Base-by-base conservation (phyloP, 2,113 vertebrate species). In the Nothocercus nigrocapillus region DNA sequence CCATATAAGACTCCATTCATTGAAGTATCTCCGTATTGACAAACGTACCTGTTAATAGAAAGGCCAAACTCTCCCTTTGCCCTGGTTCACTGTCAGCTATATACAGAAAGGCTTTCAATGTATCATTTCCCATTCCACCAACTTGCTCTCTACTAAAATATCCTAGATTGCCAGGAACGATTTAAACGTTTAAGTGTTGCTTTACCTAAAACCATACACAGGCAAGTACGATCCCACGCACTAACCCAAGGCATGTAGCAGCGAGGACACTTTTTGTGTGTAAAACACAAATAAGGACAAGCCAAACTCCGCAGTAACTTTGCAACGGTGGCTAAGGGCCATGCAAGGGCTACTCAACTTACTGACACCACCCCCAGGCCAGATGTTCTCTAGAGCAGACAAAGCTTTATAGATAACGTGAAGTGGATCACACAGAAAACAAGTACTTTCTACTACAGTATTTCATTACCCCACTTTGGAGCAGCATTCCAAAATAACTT, bases 231-330 rank as follows among this genome's bases (percentile, higher is more conserved):
- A 61, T 21, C 54, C 18, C 53, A 45, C 36, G 63, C 25, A 30
- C 19, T 64, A 17, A 88, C 32, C 69, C n/a, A 34, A 2, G 11
- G 30, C 49, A 77, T 3, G 1, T 0, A 72, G 42, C 5, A 38
- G 19, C 6, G 12, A 70, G 69, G 40, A 74, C 34, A 56, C 0
- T 0, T 13, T 84, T 32, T 4, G 13, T 4, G 62, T 11, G 22
- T 68, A 66, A 70, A 83, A 56, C 17, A 68, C 34, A 68, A 56
- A 32, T 38, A 38, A 2, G 1, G 25, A 30, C 21, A 66, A 22
- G n/a, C 9, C 86, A 74, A 85, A 73, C 61, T 61, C 64, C 59
- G 13, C 34, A 88, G 15, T 44, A 91, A 8, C 25, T 73, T 45
- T 70, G 32, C 69, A 83, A 19, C n/a, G 61, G 34, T 10, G 34